Base-by-base conservation (phyloP, 2,888 invertebrate genomes). In the Encarsia formosa region DNA sequence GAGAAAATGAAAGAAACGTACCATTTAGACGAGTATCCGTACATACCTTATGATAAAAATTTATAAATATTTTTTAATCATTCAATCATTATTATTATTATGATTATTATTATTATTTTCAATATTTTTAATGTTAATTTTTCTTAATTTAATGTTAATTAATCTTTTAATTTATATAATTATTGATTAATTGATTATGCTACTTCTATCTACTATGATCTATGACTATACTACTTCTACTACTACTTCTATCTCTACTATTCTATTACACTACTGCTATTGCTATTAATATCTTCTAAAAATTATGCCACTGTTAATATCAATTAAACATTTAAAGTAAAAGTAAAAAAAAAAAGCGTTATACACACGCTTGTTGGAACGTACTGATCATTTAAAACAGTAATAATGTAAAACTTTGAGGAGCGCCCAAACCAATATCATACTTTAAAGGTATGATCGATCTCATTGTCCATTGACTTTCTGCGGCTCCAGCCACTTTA, bases 391-490 rank as follows among this genome's bases (percentile, higher is more conserved):
- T 60, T 60, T 41, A 32, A 52, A n/a, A 52, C 26, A 18, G 53
- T 43, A 38, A 43, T 48, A 52, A 47, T 45, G 54, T 50, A 56
- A 38, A 44, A n/a, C n/a, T 48, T 50, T 42, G 51, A 46, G 63
- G 65, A 65, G 63, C 63, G 29, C 63, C 61, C 63, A 66, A 64
- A 62, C 60, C 66, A 64, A 63, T 69, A 66, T 53, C 56, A 41
- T 50, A 50, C 50, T 15, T 38, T 5, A 38, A 42, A 51, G 54
- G 70, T 68, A 68, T 63, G 71, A 70, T 65, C 64, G 73, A 73
- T 73, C 73, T 73, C 73, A 72, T 69, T 71, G 69, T 71, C 68
- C 66, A 66, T 65, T 71, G 65, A 68, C 58, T 57, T 52, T 48
- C 46, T 52, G 63, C 55, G 58, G 61, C 63, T 61, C 64, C 60